Percentiles rank a stretch among this genome's conserved stretches.
phyloP scores from a whole-genome alignment of 2,888 invertebrate genomes.

The Drosophila colorata region DNA sequence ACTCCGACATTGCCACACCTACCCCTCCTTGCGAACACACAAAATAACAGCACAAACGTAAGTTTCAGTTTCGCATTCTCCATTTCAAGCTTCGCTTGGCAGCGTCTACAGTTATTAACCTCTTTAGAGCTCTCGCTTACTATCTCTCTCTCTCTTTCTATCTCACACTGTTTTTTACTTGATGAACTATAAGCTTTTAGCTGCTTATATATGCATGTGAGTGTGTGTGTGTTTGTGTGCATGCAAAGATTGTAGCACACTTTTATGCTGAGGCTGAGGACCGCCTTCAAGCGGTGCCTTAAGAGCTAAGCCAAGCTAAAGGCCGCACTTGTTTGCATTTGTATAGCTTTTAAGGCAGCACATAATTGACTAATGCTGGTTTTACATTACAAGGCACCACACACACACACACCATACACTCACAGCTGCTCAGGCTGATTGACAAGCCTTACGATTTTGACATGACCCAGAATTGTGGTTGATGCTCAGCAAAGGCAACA shows the following conservation, averaged over 20 bases:
- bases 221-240: constrained; percentile 7
- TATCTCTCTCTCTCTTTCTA: constrained; percentile 10
- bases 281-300: constrained; percentile 30
- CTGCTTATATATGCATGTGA: constrained; percentile 35
- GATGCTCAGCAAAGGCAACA: constrained; percentile 28
- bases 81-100: constrained; percentile 29
- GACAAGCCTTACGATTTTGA: constrained; percentile 56
- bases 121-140: constrained; percentile 31
- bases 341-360: constrained; percentile 50
- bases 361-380: constrained; percentile 57
- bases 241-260: constrained; percentile 42
- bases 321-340: constrained; percentile 52
- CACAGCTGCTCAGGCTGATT: constrained; percentile 39
- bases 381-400: constrained; percentile 52
- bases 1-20: background rate
- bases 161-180: constrained; percentile 27
- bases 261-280: constrained; percentile 15
- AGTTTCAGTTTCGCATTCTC: constrained; percentile 28
- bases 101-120: constrained; percentile 61
- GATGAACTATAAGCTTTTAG: constrained; percentile 51
- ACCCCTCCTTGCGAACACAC: constrained; percentile 7
- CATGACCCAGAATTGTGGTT: constrained; percentile 41
- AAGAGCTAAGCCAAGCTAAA: constrained; percentile 45
- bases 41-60: constrained; percentile 16
- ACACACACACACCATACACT: constrained; percentile 15